Evolutionary conservation across 2,113 vertebrate genomes (phyloP).

Genomic region (Phainopepla nitens): DNA sequence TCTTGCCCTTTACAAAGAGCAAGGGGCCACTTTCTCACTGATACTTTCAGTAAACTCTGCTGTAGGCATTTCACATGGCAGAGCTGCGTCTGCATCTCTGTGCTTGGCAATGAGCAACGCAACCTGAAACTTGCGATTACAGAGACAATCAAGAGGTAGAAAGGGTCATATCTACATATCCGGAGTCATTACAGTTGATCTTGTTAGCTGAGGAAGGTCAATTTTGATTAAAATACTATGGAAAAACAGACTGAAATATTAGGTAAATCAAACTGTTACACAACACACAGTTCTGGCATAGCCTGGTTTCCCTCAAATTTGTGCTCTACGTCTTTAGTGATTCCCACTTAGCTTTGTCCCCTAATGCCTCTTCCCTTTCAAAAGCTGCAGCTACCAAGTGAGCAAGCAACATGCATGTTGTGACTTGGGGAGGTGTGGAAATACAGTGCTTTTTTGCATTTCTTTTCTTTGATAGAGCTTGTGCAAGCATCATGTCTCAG

Average conservation of each 20-base stretch:
- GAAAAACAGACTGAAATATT: not conserved
- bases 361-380: not conserved
- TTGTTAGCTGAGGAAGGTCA: not conserved
- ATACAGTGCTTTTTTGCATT: not conserved
- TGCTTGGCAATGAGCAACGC: fast-evolving
- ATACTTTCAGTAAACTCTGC: not conserved
- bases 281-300: not conserved
- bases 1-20: not conserved
- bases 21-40: fast-evolving
- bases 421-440: not conserved
- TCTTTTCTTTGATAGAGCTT: not conserved
- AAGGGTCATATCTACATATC: not conserved
- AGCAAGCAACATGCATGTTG: fast-evolving
- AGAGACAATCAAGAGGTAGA: not conserved
- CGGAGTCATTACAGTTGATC: not conserved
- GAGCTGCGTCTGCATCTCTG: not conserved
- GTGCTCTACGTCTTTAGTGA: not conserved
- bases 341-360: not conserved
- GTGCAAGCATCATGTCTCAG: not conserved
- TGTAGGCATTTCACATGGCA: not conserved
- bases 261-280: not conserved
- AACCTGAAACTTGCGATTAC: not conserved
- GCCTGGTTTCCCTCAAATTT: not conserved
- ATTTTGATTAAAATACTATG: not conserved
- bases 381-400: not conserved